A percentile compares a stretch with the other conserved stretches of the same genome.
These are phyloP conservation scores for Cataglyphis livida DNA, from an alignment of 2,888 invertebrate species.

Conservation along the genomic window DNA sequence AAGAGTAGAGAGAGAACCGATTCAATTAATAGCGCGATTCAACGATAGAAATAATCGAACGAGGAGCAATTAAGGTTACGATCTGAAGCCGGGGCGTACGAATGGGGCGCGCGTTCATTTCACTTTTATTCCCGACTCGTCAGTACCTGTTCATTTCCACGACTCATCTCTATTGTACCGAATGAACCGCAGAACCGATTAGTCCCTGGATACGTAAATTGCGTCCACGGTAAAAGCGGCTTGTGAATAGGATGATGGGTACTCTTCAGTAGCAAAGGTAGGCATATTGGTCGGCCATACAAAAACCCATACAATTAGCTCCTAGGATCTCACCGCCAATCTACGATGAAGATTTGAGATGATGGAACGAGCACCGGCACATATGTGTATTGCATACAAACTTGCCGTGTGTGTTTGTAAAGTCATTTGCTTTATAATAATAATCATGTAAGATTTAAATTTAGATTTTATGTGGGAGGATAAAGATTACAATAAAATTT, in stretches of 20 bases:
- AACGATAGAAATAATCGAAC: constrained; percentile 55
- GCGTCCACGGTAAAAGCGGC: constrained; percentile 51
- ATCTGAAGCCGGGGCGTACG: constrained; percentile 44
- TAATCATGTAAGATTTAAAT: not conserved
- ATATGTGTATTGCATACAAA: not conserved
- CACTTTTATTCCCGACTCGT: constrained; percentile 43
- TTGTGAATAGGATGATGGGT: constrained; percentile 25
- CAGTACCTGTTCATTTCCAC: constrained; percentile 43
- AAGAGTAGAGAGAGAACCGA: constrained; percentile 23
- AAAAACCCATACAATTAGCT: constrained; percentile 31
- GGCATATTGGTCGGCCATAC: constrained; percentile 11
- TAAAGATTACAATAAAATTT: not conserved
- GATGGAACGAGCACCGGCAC: not conserved
- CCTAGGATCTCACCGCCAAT: not conserved
- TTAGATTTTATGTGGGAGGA: not conserved
- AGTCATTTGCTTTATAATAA: not conserved
- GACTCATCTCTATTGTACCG: constrained; percentile 48
- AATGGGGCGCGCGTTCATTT: constrained; percentile 25
- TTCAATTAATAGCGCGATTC: constrained; percentile 64
- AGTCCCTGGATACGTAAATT: constrained; percentile 51
- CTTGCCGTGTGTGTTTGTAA: not conserved
- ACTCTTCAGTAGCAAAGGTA: constrained; percentile 35
- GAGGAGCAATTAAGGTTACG: constrained; percentile 64
- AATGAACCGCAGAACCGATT: constrained; percentile 55
- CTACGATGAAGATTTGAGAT: not conserved